phyloP scores from a whole-genome alignment of 2,797 vertebrate species.

The Sebastes hubbsi region DNA sequence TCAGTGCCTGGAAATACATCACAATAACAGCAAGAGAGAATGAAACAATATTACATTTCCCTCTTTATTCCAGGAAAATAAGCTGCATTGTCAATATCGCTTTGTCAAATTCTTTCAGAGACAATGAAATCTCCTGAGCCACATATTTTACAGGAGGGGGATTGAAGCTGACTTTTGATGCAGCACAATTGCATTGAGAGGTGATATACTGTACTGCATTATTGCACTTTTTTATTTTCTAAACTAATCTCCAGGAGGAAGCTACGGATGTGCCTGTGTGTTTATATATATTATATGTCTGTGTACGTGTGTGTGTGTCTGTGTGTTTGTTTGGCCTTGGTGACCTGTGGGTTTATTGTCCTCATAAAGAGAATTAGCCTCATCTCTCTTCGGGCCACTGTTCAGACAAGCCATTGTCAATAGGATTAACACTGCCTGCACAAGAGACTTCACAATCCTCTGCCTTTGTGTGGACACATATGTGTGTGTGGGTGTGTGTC shows the following conservation, averaged over 20 bases:
- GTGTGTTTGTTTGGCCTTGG: conserved; percentile 24
- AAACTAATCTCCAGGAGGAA: conserved; percentile 35
- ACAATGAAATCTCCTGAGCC: conserved; percentile 60
- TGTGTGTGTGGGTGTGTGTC: background rate
- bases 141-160: conserved; percentile 23
- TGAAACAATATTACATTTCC: conserved; percentile 68
- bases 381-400: conserved; percentile 63
- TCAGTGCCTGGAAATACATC: conserved; percentile 54
- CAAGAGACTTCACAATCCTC: conserved; percentile 48
- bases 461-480: conserved; percentile 16
- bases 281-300: conserved; percentile 5
- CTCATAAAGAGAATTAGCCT: conserved; percentile 67
- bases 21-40: conserved; percentile 42
- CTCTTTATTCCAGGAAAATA: conserved; percentile 61
- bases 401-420: conserved; percentile 66
- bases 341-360: conserved; percentile 61
- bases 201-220: conserved; percentile 42
- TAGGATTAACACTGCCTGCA: conserved; percentile 62
- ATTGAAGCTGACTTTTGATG: conserved; percentile 59
- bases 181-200: conserved; percentile 45
- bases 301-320: background rate
- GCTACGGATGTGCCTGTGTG: conserved; percentile 2
- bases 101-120: conserved; percentile 63
- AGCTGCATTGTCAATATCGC: conserved; percentile 65
- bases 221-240: conserved; percentile 40